phyloP scores from a whole-genome alignment of 2,113 vertebrate species.

The Antennarius striatus region DNA sequence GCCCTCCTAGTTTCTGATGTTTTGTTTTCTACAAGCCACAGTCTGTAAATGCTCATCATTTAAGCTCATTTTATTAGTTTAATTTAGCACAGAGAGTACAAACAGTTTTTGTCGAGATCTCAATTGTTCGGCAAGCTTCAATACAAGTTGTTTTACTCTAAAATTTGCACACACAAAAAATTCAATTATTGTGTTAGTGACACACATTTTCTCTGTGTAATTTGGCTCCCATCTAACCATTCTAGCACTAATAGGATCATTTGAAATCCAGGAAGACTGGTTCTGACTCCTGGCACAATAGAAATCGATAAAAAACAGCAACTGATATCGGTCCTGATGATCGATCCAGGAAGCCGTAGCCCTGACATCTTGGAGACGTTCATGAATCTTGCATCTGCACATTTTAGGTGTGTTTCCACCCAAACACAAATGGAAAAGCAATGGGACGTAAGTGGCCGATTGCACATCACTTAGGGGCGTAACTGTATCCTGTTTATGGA shows the following conservation, averaged over 20 bases:
- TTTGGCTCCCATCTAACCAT: not conserved
- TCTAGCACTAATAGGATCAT: not conserved
- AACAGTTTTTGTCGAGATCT: not conserved
- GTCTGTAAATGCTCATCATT: not conserved
- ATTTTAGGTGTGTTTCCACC: not conserved
- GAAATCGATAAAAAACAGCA: constrained; percentile 40
- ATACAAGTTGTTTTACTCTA: not conserved
- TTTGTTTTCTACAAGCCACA: not conserved
- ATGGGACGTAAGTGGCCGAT: constrained; percentile 26
- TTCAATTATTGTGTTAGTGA: not conserved
- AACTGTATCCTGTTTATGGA: constrained; percentile 20
- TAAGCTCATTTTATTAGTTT: not conserved
- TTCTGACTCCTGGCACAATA: constrained; percentile 8
- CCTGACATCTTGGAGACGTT: constrained; percentile 39
- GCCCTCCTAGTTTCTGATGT: not conserved
- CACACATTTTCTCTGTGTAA: not conserved
- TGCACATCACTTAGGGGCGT: constrained; percentile 15
- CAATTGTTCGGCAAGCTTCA: not conserved
- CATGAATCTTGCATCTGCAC: constrained; percentile 57
- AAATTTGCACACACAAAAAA: not conserved
- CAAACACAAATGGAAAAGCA: constrained; percentile 22
- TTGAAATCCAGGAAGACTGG: not conserved
- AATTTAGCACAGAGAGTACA: not conserved
- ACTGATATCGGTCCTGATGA: constrained; percentile 33
- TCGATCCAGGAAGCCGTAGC: constrained; percentile 51